These are phyloP conservation scores for Scartelaos histophorus DNA, from an alignment of 2,113 vertebrate species.

Conservation along the genomic window DNA sequence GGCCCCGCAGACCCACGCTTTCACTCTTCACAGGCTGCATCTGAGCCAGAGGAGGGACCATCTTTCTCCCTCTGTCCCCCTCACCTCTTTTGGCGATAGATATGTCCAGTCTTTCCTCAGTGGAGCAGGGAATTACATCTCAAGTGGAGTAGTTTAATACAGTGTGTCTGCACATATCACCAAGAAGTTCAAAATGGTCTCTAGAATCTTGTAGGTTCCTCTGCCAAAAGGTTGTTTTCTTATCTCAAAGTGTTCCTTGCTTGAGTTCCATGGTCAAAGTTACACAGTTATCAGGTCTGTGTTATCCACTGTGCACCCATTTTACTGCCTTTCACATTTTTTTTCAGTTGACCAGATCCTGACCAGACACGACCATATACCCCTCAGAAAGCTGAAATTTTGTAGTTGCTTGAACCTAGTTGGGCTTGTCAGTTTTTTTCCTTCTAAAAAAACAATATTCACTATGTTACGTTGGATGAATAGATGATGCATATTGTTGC, in stretches of 20 bases:
- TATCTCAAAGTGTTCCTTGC: background rate
- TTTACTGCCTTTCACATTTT: too few relatives aligned
- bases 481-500: too few relatives aligned
- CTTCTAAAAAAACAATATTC: too few relatives aligned
- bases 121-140: conserved; percentile 74
- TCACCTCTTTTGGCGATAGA: conserved; percentile 58
- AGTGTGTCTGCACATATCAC: conserved; percentile 50
- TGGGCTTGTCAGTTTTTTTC: too few relatives aligned
- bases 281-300: background rate
- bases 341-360: too few relatives aligned
- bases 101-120: conserved; percentile 70
- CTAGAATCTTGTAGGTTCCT: conserved; percentile 33
- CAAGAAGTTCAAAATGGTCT: conserved; percentile 43
- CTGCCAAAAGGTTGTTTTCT: background rate
- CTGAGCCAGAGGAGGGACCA: conserved; percentile 46
- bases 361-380: too few relatives aligned
- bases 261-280: background rate
- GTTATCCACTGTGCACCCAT: too few relatives aligned
- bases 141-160: conserved; percentile 68
- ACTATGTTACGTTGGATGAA: too few relatives aligned
- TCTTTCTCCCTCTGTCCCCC: conserved; percentile 42
- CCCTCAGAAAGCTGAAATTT: too few relatives aligned
- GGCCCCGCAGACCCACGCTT: conserved; percentile 60
- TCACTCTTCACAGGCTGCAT: conserved; percentile 51
- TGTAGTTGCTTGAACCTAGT: too few relatives aligned